phyloP scores from a whole-genome alignment of 2,888 invertebrate genomes.

The Baccha elongata region DNA sequence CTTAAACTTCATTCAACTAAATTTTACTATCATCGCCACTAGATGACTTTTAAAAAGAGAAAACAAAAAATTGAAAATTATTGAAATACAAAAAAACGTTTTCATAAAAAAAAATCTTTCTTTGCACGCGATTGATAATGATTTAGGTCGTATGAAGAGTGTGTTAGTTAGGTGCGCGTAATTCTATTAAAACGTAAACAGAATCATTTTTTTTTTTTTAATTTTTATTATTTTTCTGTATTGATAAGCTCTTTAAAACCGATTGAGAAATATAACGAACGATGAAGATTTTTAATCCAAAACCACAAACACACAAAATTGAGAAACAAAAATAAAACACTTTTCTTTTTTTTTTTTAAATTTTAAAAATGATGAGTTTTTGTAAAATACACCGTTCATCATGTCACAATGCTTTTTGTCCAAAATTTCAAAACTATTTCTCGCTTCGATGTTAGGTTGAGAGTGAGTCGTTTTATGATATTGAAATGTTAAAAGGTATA shows the following conservation, averaged over 20 bases:
- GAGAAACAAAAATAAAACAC: background rate
- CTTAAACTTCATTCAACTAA: constrained; percentile 65
- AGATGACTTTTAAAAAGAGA: constrained; percentile 25
- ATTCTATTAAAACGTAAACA: constrained; percentile 46
- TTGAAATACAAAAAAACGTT: too few species aligned
- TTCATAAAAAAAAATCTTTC: constrained; percentile 39
- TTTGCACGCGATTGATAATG: constrained; percentile 67
- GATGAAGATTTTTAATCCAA: background rate
- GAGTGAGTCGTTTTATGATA: constrained; percentile 9
- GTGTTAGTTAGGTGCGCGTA: constrained; percentile 63
- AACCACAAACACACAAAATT: constrained; percentile 2
- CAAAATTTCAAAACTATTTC: constrained; percentile 53
- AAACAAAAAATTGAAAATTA: constrained; percentile 1
- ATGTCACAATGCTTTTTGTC: constrained; percentile 65
- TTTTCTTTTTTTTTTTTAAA: background rate
- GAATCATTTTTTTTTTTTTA: constrained; percentile 18
- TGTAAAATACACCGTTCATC: background rate
- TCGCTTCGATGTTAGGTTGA: background rate
- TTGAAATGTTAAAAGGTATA: constrained; percentile 39
- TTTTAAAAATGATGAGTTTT: background rate
- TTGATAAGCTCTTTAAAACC: constrained; percentile 42
- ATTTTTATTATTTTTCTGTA: background rate
- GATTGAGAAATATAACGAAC: constrained; percentile 40
- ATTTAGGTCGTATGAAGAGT: constrained; percentile 66
- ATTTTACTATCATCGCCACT: constrained; percentile 59